Evolutionary conservation across 2,113 vertebrate species (phyloP).

Genomic region (Pangasianodon hypophthalmus): DNA sequence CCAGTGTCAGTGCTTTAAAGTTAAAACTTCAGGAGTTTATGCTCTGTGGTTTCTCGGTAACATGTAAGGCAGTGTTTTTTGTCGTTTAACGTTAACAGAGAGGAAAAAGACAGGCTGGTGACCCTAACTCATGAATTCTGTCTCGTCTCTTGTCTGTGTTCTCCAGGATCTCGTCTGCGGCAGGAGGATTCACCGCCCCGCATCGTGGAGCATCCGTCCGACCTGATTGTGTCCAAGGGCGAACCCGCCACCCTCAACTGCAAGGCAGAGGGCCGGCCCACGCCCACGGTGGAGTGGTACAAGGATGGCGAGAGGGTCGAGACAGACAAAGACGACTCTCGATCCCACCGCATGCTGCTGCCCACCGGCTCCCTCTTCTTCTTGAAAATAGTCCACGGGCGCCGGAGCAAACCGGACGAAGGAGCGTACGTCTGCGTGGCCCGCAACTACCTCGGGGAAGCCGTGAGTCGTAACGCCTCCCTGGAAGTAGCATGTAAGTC

Average conservation of each 20-base stretch:
- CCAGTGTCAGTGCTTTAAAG: not conserved
- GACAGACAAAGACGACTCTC: slow-evolving; percentile 92
- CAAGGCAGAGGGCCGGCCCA: slow-evolving; percentile 94
- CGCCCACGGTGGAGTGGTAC: slow-evolving; percentile 97
- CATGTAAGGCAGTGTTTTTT: no score
- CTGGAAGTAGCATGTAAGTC: slow-evolving; percentile 99
- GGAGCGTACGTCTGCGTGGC: slow-evolving; percentile 96
- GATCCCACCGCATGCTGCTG: slow-evolving; percentile 97
- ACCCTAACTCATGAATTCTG: not conserved
- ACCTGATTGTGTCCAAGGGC: slow-evolving; percentile 97
- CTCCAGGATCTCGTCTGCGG: slow-evolving; percentile 92
- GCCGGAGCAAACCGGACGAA: slow-evolving; percentile 95
- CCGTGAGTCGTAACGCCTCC: slow-evolving; percentile 95
- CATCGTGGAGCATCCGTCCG: slow-evolving; percentile 96
- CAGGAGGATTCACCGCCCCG: slow-evolving; percentile 96
- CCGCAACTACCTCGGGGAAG: slow-evolving; percentile 97
- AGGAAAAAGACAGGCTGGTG: not conserved
- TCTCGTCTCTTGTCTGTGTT: slow-evolving; percentile 30
- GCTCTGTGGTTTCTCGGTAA: not conserved
- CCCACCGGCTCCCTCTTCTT: slow-evolving; percentile 97
- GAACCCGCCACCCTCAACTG: slow-evolving; percentile 98
- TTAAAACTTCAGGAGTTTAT: not conserved
- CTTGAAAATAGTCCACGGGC: slow-evolving; percentile 93
- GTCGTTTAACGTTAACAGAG: no score
- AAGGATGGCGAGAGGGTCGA: slow-evolving; percentile 96